Evolutionary conservation across 2,888 invertebrate species (phyloP).

Genomic region (Dastarcus helophoroides): DNA sequence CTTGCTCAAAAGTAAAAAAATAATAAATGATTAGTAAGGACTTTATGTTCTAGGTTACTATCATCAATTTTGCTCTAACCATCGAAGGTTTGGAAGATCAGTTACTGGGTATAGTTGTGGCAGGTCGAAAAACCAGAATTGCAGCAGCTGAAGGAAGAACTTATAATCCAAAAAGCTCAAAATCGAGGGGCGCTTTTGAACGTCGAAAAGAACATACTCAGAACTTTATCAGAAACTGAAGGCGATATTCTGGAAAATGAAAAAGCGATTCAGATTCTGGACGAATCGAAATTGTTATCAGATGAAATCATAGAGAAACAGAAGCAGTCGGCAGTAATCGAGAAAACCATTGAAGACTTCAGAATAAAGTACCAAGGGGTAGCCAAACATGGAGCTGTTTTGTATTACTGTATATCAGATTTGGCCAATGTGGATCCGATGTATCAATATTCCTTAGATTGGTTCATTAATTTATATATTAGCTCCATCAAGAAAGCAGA

Average conservation of each 20-base stretch:
- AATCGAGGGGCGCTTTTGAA: conserved; percentile 72
- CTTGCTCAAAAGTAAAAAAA: too few relatives aligned
- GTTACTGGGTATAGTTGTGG: conserved; percentile 71
- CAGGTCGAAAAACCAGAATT: conserved; percentile 76
- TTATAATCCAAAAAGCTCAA: conserved; percentile 67
- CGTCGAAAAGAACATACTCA: conserved; percentile 77
- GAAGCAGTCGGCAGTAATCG: conserved; percentile 63
- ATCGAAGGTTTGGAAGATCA: conserved; percentile 76
- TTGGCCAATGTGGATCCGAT: conserved; percentile 77
- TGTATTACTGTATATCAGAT: conserved; percentile 76
- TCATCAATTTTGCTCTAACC: conserved; percentile 76
- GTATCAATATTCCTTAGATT: conserved; percentile 78
- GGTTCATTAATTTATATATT: conserved; percentile 77
- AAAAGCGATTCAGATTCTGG: conserved; percentile 74
- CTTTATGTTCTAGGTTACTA: too few relatives aligned
- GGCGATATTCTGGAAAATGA: conserved; percentile 90
- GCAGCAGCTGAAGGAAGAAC: conserved; percentile 66
- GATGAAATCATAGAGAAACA: conserved; percentile 75
- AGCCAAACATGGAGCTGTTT: conserved; percentile 65
- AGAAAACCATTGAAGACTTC: conserved; percentile 66
- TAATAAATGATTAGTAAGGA: too few relatives aligned
- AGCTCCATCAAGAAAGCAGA: conserved; percentile 65
- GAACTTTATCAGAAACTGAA: conserved; percentile 68
- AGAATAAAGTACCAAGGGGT: conserved; percentile 64
- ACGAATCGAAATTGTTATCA: conserved; percentile 73